Evolutionary conservation across 1,140 invertebrate species (phyloP), one percentile per base, ranked within the genome.

Genomic region (Halesus radiatus): DNA sequence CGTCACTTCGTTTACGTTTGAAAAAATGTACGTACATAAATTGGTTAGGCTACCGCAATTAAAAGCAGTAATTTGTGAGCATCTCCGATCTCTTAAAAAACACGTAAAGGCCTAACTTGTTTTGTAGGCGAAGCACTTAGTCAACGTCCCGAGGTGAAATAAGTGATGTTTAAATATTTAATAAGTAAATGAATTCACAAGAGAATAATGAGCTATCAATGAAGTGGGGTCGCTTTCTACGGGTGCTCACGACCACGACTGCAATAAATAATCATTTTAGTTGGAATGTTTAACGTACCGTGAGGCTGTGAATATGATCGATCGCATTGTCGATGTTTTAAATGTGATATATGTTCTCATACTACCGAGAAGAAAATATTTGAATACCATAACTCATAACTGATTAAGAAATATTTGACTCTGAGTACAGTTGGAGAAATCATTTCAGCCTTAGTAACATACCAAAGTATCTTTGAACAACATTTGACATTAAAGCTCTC

Each of bases 91-190:
- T 16, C 62, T 64, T 64, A 23, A n/a, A 13, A 29, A 64, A 64
- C 66, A 70, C 16, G 66, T 20, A 13, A 45, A 50, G 29, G 16
- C 45, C 22, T 18, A 70, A 70, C 66, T 20, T 23, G 66, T 70
- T 70, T 70, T 70, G 10, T 45, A 52, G 66, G 45, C 66, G 18
- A 3, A 10, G 32, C 66, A 70, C 66, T 70, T 70, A 70, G 66
- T 70, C 66, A 70, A 50, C 66, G 66, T 70, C 66, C 15, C 22
- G 62, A 32, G 37, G 37, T 70, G 66, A 22, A n/a, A 50, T 3
- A 70, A 52, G 66, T 50, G 66, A 70, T 50, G 66, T 70, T 70
- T 70, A 50, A 50, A 68, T 70, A 70, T 70, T 70, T 50, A 50
- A 37, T 70, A 20, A 13, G 29, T 70, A 70, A 50, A 23, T 23